Base-by-base conservation (phyloP, 2,888 invertebrate species). In the Polymixis lichenea region DNA sequence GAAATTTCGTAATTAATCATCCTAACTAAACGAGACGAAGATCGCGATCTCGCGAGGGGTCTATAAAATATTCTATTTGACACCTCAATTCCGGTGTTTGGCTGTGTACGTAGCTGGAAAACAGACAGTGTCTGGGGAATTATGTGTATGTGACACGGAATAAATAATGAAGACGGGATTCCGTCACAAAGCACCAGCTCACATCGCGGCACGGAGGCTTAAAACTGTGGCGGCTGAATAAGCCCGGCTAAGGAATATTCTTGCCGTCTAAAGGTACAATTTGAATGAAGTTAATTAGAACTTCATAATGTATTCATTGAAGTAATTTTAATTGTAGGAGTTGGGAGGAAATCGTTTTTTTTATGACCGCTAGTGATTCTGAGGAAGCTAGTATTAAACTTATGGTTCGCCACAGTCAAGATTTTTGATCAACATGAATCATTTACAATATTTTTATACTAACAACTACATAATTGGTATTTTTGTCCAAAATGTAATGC, bases 151-250 rank as follows among this genome's bases (percentile, higher is more conserved):
- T 87, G 89, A 88, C 89, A 88, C 80, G 82, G 90, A 90, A 90
- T 91, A 91, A 89, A 89, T 92, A 92, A 91, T 92, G 90, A 91
- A 90, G 88, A 87, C 86, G 88, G 81, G 88, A 88, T 89, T 88
- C 83, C 80, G 86, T 89, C 88, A 88, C 88, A 89, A 91, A 91
- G 89, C 87, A 85, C 82, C 56, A 70, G 85, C 87, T 90, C 91
- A 90, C 89, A 90, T 88, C 88, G 82, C 84, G 72, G 79, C 86
- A 87, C 87, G 80, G 75, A 84, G 86, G 90, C 89, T 91, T 90
- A 89, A 90, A 92, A 91, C 91, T 89, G 89, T 67, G 85, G 77
- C 88, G 86, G 85, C 81, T 83, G 84, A 85, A 88, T 91, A 92
- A 91, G 88, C 90, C 83, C 75, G 82, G 87, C 67, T 86, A 79